Conservation (phyloP, 2,797 vertebrate species). For the Channallabes apus region DNA sequence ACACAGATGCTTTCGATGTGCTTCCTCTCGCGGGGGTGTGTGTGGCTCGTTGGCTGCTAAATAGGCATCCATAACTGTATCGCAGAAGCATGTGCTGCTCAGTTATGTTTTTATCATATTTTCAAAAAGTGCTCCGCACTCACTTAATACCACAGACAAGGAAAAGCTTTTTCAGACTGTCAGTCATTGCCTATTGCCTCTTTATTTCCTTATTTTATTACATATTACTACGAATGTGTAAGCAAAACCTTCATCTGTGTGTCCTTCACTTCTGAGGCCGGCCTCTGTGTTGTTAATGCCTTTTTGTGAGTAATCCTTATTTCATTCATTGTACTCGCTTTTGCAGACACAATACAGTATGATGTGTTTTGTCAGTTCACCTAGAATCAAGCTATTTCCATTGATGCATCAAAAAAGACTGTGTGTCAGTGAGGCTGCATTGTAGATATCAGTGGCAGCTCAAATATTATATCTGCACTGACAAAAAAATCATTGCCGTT, state of each 20-base stretch:
- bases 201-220: slow-evolving; percentile 40
- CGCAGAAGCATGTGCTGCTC: slow-evolving; percentile 71
- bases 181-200: slow-evolving; percentile 22
- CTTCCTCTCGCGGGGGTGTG: slow-evolving; percentile 61
- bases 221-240: slow-evolving; percentile 41
- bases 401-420: slow-evolving; percentile 13
- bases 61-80: slow-evolving; percentile 77
- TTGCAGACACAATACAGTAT: slow-evolving; percentile 36
- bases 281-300: slow-evolving; percentile 40
- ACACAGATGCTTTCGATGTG: slow-evolving; percentile 55
- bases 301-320: slow-evolving; percentile 44
- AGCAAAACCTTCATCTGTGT: slow-evolving; percentile 45
- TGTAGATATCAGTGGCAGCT: slow-evolving; percentile 23
- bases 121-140: slow-evolving; percentile 28
- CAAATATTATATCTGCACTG: not conserved
- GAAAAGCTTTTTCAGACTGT: slow-evolving; percentile 22
- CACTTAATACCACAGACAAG: slow-evolving; percentile 28
- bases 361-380: slow-evolving; percentile 40
- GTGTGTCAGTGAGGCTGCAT: slow-evolving; percentile 20
- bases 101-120: slow-evolving; percentile 50
- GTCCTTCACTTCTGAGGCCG: slow-evolving; percentile 44
- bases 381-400: slow-evolving; percentile 40
- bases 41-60: slow-evolving; percentile 78
- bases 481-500: slow-evolving; percentile 25
- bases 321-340: slow-evolving; percentile 35